phyloP scores from a whole-genome alignment of 1,140 invertebrate species.

The Harlomillsia oculata region DNA sequence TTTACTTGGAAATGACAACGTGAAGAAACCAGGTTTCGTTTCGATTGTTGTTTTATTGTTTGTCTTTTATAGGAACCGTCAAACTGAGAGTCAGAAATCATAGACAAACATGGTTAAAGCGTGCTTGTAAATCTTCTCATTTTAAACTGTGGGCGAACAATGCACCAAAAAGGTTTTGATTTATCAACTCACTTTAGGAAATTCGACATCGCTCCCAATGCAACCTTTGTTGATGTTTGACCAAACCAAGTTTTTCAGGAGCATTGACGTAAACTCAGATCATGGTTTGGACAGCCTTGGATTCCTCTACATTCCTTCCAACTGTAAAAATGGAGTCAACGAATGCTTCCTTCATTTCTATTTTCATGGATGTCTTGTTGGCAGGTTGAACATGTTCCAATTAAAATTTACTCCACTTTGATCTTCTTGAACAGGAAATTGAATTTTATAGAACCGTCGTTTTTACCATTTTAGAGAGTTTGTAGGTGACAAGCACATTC shows the following conservation, averaged over 20 bases:
- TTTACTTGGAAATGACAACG: slow-evolving; percentile 9
- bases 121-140: too few relatives aligned
- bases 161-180: too few relatives aligned
- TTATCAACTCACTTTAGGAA: too few relatives aligned
- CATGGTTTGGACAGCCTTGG: slow-evolving; percentile 28
- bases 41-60: too few relatives aligned
- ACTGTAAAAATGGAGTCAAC: neutral
- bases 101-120: too few relatives aligned
- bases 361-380: slow-evolving; percentile 26
- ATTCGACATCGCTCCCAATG: too few relatives aligned
- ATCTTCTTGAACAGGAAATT: neutral
- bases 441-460: neutral
- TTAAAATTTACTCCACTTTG: neutral
- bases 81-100: too few relatives aligned
- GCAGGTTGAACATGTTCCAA: neutral
- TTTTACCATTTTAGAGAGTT: slow-evolving; percentile 15
- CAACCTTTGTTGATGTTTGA: slow-evolving; percentile 22
- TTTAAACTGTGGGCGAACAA: too few relatives aligned
- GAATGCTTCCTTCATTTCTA: slow-evolving; percentile 26
- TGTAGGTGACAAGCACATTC: slow-evolving; percentile 15
- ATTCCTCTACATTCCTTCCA: slow-evolving; percentile 19
- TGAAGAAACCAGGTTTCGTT: slow-evolving; percentile 3
- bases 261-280: neutral
- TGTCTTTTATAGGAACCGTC: neutral
- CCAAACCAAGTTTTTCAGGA: slow-evolving; percentile 21